Percentiles rank a stretch among this genome's conserved stretches.
phyloP scores from a whole-genome alignment of 2,888 invertebrate genomes.

The Andrena bucephala region DNA sequence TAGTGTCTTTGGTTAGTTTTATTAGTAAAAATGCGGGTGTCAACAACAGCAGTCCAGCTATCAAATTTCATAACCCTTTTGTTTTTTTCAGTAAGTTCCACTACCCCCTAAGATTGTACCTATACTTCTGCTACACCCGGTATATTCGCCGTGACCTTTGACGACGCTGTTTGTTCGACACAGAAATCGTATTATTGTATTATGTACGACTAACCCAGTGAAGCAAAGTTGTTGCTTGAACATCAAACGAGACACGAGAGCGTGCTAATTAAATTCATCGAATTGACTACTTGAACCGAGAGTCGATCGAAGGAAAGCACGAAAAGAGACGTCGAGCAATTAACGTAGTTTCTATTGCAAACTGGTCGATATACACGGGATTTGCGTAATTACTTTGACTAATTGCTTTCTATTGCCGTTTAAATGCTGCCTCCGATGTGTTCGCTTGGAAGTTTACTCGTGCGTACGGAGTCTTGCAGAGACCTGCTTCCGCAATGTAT shows the following conservation, averaged over 20 bases:
- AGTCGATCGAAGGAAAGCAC: conserved; percentile 37
- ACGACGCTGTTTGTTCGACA: no score
- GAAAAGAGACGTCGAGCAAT: conserved; percentile 40
- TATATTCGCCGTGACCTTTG: no score
- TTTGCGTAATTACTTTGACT: conserved; percentile 36
- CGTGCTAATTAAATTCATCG: conserved; percentile 50
- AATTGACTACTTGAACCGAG: conserved; percentile 34
- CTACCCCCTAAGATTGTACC: no score
- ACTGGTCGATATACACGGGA: conserved; percentile 31
- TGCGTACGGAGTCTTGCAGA: neutral
- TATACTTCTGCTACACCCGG: no score
- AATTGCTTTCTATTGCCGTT: conserved; percentile 42
- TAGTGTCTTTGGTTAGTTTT: no score
- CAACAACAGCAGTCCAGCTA: no score
- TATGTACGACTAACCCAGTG: neutral
- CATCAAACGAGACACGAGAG: conserved; percentile 22
- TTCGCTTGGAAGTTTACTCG: conserved; percentile 12
- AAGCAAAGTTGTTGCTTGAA: conserved; percentile 14
- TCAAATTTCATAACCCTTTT: no score
- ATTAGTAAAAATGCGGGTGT: no score
- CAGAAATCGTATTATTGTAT: neutral
- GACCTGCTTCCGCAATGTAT: neutral
- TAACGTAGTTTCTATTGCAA: conserved; percentile 30
- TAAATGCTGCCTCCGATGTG: conserved; percentile 17
- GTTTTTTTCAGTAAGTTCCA: no score